Base-by-base conservation (phyloP, 2,113 vertebrate genomes). In the Podiceps cristatus region DNA sequence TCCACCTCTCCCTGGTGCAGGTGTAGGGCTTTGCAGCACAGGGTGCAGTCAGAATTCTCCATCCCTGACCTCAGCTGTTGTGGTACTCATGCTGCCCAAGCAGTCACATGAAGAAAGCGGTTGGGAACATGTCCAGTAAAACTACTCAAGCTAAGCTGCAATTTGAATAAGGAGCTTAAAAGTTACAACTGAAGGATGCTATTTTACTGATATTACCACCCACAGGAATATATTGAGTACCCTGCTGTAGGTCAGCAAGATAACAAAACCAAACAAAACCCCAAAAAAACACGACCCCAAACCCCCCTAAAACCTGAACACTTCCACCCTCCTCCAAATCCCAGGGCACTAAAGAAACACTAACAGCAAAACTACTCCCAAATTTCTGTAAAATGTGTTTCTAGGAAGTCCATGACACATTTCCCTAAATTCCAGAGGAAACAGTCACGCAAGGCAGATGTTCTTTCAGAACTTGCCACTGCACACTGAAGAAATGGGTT, bases 351-450 rank as follows among this genome's bases (percentile, higher is more conserved):
- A 49, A 86, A 68, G n/a, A 89, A 95, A 83, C 18, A 50, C 12
- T 63, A 78, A 58, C 22, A 56, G 56, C 18, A 89, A 80, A 94
- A 75, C 9, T 42, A 56, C 4, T 2, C 10, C 37, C 24, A 28
- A 27, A 10, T 40, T 87, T 84, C 56, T 35, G 14, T 31, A 52
- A 75, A 85, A 75, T 37, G 49, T 13, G 13, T 35, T 90, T 77
- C 60, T 64, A 69, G 35, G 12, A 87, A 79, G 28, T 53, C 17
- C 16, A 31, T 8, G 13, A 58, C 14, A 50, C 9, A 33, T 62
- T 75, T 89, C 13, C 66, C 69, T 28, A 92, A 68, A 35, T 53
- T 74, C 15, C 69, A 76, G 59, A 88, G 27, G 35, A 85, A 96
- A 60, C 3, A 40, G n/a, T 73, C 35, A 81, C 3, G 5, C 29